These are phyloP conservation scores for Chloropsis cyanopogon DNA, from an alignment of 2,113 vertebrate genomes.

Conservation along the genomic window DNA sequence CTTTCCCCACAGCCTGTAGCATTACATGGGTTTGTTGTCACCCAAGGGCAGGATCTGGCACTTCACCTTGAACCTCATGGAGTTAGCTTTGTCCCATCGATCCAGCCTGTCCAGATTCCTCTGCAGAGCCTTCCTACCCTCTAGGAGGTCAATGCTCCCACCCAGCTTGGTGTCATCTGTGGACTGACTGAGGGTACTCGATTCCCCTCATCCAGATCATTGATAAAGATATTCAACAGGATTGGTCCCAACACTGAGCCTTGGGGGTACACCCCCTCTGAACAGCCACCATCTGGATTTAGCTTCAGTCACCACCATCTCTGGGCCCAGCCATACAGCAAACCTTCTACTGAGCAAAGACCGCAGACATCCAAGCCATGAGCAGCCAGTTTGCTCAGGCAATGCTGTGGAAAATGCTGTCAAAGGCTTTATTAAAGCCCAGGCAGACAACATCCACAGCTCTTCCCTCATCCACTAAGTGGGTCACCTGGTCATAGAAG, in stretches of 20 bases:
- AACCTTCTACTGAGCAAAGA: not conserved
- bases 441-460: not conserved
- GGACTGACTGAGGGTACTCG: accelerated
- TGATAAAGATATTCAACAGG: not conserved
- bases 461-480: not conserved
- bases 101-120: not conserved
- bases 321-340: not conserved
- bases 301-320: not conserved
- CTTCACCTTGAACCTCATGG: not conserved
- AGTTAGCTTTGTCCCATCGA: not conserved
- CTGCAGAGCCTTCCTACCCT: not conserved
- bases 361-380: not conserved
- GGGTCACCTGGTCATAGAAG: not conserved
- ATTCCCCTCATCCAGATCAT: not conserved
- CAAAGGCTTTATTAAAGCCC: not conserved
- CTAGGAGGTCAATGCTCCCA: not conserved
- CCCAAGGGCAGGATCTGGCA: not conserved
- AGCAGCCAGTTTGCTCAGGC: not conserved
- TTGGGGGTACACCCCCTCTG: not conserved
- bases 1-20: not conserved
- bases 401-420: not conserved
- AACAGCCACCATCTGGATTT: accelerated
- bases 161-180: not conserved
- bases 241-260: not conserved
- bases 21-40: not conserved